Evolutionary conservation across 2,888 invertebrate species (phyloP).

Genomic region (Periphyllus acericola): DNA sequence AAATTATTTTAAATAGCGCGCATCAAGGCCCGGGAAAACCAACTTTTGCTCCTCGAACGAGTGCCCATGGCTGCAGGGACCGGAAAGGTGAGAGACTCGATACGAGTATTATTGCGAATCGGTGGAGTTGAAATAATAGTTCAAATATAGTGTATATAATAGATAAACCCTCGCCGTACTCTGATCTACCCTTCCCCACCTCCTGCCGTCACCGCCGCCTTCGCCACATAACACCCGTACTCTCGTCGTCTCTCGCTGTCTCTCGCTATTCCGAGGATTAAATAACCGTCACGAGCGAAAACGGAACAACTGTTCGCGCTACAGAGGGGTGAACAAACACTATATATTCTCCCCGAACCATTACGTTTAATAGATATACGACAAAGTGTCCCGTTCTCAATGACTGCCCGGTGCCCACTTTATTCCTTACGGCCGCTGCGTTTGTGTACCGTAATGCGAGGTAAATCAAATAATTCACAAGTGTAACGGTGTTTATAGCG

Average conservation of each 20-base stretch:
- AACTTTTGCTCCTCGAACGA: no score
- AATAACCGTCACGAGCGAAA: conserved; percentile 21
- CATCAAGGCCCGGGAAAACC: no score
- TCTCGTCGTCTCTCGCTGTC: not conserved
- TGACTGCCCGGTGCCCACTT: conserved; percentile 4
- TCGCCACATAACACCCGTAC: no score
- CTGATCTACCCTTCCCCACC: not conserved
- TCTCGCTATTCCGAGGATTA: not conserved
- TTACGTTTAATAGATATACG: conserved; percentile 13
- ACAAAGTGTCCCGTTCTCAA: conserved; percentile 14
- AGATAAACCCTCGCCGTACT: not conserved
- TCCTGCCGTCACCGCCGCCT: no score
- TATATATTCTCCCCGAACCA: not conserved
- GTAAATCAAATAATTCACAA: not conserved
- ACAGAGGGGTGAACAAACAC: conserved; percentile 10
- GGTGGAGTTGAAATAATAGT: conserved; percentile 5
- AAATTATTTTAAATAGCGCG: no score
- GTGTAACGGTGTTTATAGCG: no score
- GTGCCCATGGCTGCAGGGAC: no score
- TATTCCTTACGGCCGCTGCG: not conserved
- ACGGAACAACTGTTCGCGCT: conserved; percentile 11
- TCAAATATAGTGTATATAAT: not conserved
- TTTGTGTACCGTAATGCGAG: not conserved
- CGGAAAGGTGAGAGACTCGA: not conserved
- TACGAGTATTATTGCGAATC: not conserved